Evolutionary conservation across 2,888 invertebrate genomes (phyloP).

Genomic region (Pherbina coryleti): DNA sequence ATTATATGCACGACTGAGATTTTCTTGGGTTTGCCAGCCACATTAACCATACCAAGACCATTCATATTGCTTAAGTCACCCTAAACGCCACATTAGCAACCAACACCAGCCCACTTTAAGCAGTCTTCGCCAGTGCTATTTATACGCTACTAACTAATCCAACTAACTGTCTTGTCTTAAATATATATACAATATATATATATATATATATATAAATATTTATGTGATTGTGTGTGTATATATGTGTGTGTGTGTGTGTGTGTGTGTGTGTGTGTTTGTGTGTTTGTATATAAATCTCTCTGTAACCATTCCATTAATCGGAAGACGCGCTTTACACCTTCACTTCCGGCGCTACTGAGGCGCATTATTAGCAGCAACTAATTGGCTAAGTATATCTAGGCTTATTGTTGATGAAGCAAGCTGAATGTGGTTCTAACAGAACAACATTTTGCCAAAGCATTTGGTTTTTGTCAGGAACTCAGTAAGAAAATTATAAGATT

Average conservation of each 20-base stretch:
- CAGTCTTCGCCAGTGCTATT: too few species aligned
- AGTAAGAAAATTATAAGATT: conserved; percentile 15
- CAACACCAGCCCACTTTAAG: too few species aligned
- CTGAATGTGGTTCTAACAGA: background rate
- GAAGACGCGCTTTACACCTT: conserved; percentile 10
- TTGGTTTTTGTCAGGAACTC: conserved; percentile 4
- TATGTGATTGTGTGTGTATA: background rate
- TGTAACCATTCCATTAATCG: background rate
- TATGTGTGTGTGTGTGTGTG: background rate
- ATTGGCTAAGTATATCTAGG: conserved; percentile 46
- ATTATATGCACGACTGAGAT: conserved; percentile 65
- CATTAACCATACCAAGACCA: background rate
- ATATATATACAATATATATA: background rate
- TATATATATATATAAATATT: background rate
- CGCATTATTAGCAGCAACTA: conserved; percentile 45
- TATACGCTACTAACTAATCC: background rate
- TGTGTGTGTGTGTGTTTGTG: background rate
- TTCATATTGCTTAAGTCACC: background rate
- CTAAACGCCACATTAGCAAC: too few species aligned
- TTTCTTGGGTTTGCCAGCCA: conserved; percentile 45
- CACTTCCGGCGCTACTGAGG: conserved; percentile 27
- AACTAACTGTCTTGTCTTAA: background rate
- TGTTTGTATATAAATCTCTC: background rate
- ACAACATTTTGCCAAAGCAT: conserved; percentile 51
- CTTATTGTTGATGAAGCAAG: too few species aligned